Conservation (phyloP, 2,113 vertebrate genomes). For the Pluvialis apricaria region DNA sequence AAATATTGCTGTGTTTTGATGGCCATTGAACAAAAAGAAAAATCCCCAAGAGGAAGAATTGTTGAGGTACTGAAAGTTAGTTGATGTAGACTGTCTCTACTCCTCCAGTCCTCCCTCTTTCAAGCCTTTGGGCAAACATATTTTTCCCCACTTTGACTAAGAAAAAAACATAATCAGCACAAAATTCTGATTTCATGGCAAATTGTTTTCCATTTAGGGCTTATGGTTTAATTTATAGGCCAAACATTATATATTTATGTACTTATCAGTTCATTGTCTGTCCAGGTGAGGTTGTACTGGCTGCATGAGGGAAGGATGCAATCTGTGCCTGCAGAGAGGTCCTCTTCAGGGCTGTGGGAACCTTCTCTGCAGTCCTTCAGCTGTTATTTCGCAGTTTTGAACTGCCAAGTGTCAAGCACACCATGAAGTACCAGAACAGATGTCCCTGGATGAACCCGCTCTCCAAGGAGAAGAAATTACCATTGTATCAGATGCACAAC, state of each 20-base stretch:
- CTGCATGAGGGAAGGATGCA: not conserved
- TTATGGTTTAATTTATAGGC: not conserved
- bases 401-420: not conserved
- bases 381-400: not conserved
- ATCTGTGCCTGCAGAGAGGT: not conserved
- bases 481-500: not conserved
- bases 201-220: not conserved
- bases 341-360: not conserved
- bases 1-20: not conserved
- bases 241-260: not conserved
- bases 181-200: not conserved
- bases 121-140: not conserved
- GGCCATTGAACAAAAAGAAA: not conserved
- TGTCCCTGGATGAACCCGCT: not conserved
- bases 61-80: not conserved
- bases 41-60: not conserved
- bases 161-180: not conserved
- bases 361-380: not conserved
- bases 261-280: not conserved
- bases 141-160: not conserved
- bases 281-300: not conserved
- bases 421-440: not conserved
- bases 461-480: not conserved
- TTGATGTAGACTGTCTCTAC: not conserved
- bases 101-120: not conserved